phyloP scores from a whole-genome alignment of 1,140 invertebrate species.

The Mesaphorura yosii region DNA sequence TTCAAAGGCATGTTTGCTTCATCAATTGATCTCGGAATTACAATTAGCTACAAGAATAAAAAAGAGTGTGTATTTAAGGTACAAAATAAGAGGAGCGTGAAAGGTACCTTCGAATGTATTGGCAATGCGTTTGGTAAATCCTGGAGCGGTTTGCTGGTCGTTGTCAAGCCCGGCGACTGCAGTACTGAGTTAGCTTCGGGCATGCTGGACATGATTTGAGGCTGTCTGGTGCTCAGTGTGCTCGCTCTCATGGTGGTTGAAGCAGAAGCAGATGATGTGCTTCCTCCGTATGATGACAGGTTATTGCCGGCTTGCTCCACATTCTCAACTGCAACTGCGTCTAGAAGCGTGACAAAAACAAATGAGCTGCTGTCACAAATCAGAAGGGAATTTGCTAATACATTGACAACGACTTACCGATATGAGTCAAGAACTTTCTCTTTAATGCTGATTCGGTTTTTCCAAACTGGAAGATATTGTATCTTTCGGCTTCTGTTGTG shows the following conservation, averaged over 20 bases:
- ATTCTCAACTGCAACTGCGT: no score
- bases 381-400: not conserved
- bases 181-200: not conserved
- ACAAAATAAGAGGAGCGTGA: not conserved
- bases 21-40: conserved; percentile 19
- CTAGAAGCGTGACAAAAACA: no score
- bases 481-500: conserved; percentile 12
- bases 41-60: conserved; percentile 17
- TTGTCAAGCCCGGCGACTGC: conserved; percentile 8
- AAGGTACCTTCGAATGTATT: conserved; percentile 28
- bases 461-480: conserved; percentile 23
- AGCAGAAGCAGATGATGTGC: no score
- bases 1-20: conserved; percentile 21
- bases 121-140: conserved; percentile 29
- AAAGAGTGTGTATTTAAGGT: not conserved
- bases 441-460: no score
- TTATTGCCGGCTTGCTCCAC: no score
- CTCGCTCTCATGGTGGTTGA: no score
- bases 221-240: no score
- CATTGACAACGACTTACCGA: not conserved
- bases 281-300: no score
- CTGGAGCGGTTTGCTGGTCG: conserved; percentile 16
- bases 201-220: no score
- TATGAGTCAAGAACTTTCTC: not conserved
- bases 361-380: no score